Base-by-base conservation (phyloP, 1,140 invertebrate genomes). In the Caenorhabditis briggsae region DNA sequence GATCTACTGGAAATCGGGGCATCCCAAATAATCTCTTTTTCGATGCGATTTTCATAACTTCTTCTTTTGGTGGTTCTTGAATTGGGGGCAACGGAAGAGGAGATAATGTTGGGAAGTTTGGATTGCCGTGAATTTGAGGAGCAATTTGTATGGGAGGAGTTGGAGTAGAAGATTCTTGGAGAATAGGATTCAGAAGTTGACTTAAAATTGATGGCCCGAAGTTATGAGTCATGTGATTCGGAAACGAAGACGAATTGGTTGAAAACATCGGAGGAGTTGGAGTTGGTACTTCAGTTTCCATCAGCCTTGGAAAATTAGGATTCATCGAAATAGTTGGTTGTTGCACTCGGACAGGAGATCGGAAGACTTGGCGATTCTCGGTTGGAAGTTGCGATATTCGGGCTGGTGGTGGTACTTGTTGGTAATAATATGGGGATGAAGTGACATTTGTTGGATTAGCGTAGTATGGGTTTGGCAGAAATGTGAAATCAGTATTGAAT, bases 271-370 rank as follows among this genome's bases (percentile, higher is more conserved):
- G 65, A 74, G 43, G 23, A 11, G 41, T 8, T 46, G 16, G 43
- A 46, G n/a, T 23, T 1, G 65, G 65, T 5, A 74, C 65, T 74
- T 74, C 65, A 74, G 65, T 74, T 74, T 74, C 65, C 65, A 74
- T 33, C 11, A 74, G 65, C 46, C 65, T 74, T 18, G 65, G 65
- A 74, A 74, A 74, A 48, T 74, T 74, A 20, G 65, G 65, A 48
- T 41, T 65, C 33, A 65, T 65, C 25, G 61, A 65, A 65, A 65
- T 33, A 1, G 18, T 65, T 65, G 23, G 61, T 12, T 23, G 61
- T 33, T 65, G 61, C 2, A 41, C 2, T 25, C 23, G 0, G 61
- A 74, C 16, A 18, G 59, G 25, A 64, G 59, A 33, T 64, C 59
- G 59, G 16, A 64, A 64, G 8, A 64, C 25, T 64, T 64, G 59